phyloP scores from a whole-genome alignment of 1,140 invertebrate genomes.

The Cydia amplana region DNA sequence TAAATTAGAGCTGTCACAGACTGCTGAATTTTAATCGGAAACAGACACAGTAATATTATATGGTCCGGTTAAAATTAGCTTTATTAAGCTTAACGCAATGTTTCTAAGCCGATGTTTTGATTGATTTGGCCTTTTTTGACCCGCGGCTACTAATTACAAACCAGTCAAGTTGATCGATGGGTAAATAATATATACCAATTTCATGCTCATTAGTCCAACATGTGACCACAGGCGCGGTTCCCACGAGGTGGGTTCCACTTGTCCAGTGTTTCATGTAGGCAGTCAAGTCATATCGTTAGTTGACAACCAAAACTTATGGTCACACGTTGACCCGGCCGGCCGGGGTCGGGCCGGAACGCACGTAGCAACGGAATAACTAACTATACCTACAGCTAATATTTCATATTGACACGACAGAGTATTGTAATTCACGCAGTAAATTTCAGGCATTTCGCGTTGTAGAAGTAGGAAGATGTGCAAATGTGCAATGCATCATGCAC shows the following conservation, averaged over 20 bases:
- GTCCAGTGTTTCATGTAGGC: neutral
- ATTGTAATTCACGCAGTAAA: too few species aligned
- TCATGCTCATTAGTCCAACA: slow-evolving; percentile 16
- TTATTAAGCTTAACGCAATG: neutral
- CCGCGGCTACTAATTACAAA: slow-evolving; percentile 18
- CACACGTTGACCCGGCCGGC: neutral
- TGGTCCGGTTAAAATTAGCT: neutral
- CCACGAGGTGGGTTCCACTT: neutral
- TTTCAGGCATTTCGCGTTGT: too few species aligned
- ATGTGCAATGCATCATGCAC: too few species aligned
- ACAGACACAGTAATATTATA: neutral
- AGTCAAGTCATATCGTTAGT: neutral
- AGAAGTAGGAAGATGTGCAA: too few species aligned
- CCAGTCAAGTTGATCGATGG: slow-evolving; percentile 16
- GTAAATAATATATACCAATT: slow-evolving; percentile 16
- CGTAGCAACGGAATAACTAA: too few species aligned
- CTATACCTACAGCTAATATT: too few species aligned
- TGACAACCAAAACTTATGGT: neutral
- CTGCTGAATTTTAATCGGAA: too few species aligned
- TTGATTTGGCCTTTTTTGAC: slow-evolving; percentile 5
- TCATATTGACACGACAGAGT: too few species aligned
- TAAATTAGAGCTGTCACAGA: too few species aligned
- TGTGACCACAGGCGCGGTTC: slow-evolving; percentile 15
- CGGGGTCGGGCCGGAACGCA: too few species aligned
- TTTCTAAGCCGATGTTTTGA: slow-evolving; percentile 14